Evolutionary conservation across 2,797 vertebrate species (phyloP).

Genomic region (Mionectes olivaceus): DNA sequence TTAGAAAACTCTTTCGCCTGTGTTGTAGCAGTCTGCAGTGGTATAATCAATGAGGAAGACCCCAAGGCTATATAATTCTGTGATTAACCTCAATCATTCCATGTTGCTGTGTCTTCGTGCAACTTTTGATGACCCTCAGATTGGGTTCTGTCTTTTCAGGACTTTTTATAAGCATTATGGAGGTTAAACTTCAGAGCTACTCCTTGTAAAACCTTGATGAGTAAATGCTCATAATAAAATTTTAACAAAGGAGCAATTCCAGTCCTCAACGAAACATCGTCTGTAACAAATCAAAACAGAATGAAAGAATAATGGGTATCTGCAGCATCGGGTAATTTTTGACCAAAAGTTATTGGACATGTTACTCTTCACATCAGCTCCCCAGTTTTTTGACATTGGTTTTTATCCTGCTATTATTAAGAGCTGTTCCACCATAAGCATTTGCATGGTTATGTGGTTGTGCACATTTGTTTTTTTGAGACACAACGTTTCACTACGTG

Average conservation of each 20-base stretch:
- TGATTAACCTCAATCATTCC: background rate
- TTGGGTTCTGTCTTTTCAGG: background rate
- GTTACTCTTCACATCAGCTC: background rate
- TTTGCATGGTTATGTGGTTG: fast-evolving
- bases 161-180: background rate
- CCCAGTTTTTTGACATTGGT: background rate
- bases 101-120: background rate
- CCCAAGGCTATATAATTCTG: fast-evolving
- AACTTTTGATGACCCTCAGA: background rate
- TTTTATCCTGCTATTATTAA: background rate
- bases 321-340: background rate
- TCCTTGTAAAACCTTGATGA: background rate
- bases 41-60: background rate
- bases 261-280: background rate
- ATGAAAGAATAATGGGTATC: background rate
- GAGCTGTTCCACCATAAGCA: background rate
- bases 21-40: background rate
- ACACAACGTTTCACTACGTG: background rate
- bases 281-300: background rate
- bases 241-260: background rate
- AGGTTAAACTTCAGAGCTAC: background rate
- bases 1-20: background rate
- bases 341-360: background rate
- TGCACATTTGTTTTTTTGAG: background rate
- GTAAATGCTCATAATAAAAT: background rate